Evolutionary conservation across 2,888 invertebrate genomes (phyloP), one percentile per base, ranked within the genome.

Genomic region (Drosophila dives): DNA sequence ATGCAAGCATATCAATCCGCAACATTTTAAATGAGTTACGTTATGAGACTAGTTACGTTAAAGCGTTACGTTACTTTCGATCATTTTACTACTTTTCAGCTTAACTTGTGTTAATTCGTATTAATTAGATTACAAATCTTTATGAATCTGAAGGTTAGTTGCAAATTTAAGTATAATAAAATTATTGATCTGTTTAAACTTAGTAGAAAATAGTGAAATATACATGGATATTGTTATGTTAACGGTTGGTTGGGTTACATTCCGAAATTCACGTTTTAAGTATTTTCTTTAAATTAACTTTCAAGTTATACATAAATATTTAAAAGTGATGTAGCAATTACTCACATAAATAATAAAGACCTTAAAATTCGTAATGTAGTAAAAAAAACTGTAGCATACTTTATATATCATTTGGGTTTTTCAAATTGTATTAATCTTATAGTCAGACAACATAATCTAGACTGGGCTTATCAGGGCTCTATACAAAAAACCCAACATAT

Each of bases 391-490:
- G 36, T 56, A 50, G 29, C 56, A 51, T 68, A 56, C 68, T 59
- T 58, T 12, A 7, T 10, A 10, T 6, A 23, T 15, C 5, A 8
- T 34, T 34, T 49, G 26, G 32, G 32, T 17, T 10, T 61, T 32
- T n/a, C 45, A 48, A 29, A 36, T 3, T 23, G 40, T 23, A n/a
- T 10, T 75, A 75, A 56, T 54, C 64, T 17, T 3, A 11, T 40
- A n/a, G 45, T 7, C 11, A 38, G 36, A 10, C 4, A 5, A 2
- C 10, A 32, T 45, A 65, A 65, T 75, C 59, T 36, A 54, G 50
- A 68, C 66, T 54, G 7, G 6, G 11, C 7, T 33, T 59, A 59
- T 64, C 60, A n/a, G 40, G 20, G 40, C 23, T 60, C 75, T 58
- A 34, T 53, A 54, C 55, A 60, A 50, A 50, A 33, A 54, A 48